A percentile compares a stretch with the other conserved stretches of the same genome.
phyloP scores from a whole-genome alignment of 2,888 invertebrate species.

The Aricia artaxerxes region DNA sequence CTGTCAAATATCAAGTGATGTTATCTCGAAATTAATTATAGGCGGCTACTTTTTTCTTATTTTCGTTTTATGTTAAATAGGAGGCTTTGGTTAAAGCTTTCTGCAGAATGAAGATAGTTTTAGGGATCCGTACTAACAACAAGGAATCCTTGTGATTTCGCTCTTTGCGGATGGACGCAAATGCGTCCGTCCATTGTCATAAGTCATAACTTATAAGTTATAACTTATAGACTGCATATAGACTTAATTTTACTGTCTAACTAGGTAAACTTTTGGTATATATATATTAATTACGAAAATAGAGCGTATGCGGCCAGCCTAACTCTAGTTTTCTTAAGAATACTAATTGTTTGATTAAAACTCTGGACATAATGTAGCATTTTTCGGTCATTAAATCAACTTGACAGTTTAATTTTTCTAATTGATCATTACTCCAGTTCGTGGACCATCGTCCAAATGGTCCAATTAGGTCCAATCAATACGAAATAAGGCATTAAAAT shows the following conservation, averaged over 20 bases:
- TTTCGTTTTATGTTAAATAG: not conserved
- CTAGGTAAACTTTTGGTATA: no score
- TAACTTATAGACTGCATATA: no score
- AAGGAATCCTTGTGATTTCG: not conserved
- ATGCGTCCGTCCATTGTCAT: no score
- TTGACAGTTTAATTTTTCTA: slow-evolving; percentile 67
- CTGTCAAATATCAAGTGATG: not conserved
- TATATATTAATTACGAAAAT: no score
- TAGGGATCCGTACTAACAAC: not conserved
- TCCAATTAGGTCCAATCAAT: slow-evolving; percentile 75
- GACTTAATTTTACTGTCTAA: no score
- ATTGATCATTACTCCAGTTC: slow-evolving; percentile 72
- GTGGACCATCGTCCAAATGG: slow-evolving; percentile 50
- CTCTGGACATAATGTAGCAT: slow-evolving; percentile 2
- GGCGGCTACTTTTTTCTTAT: not conserved
- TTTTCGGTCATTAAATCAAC: slow-evolving; percentile 39
- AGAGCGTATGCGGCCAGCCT: not conserved
- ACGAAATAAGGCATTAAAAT: slow-evolving; percentile 61
- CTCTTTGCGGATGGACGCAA: not conserved
- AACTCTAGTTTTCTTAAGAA: not conserved
- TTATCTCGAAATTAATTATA: not conserved
- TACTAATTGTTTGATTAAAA: not conserved
- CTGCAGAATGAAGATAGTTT: not conserved
- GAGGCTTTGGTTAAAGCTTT: not conserved
- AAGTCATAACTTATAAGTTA: no score